These are phyloP conservation scores for Argyrosomus japonicus DNA, from an alignment of 2,113 vertebrate genomes.

Conservation along the genomic window DNA sequence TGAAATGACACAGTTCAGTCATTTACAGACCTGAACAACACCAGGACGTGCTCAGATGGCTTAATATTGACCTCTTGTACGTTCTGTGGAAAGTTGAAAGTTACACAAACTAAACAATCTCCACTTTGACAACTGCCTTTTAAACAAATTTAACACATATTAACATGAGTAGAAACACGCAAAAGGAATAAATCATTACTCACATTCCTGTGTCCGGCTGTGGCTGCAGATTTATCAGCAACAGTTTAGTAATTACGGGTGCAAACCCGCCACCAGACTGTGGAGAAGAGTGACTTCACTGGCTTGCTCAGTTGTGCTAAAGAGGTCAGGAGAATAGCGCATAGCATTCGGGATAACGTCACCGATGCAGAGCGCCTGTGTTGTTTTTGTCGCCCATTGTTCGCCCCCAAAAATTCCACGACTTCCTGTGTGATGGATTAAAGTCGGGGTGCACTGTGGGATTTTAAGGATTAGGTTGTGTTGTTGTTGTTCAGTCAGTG, in stretches of 20 bases:
- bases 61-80: not conserved
- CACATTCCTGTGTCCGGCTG: constrained; percentile 42
- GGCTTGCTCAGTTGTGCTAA: not conserved
- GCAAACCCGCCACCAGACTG: not conserved
- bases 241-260: not conserved
- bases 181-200: constrained; percentile 39
- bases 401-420: constrained; percentile 55
- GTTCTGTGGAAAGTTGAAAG: not conserved
- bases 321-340: constrained; percentile 34
- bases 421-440: constrained; percentile 65
- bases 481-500: constrained; percentile 14
- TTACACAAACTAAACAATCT: not conserved
- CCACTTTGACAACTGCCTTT: not conserved
- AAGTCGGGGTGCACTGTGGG: constrained; percentile 43
- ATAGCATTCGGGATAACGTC: constrained; percentile 28
- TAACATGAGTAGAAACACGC: not conserved
- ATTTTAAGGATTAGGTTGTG: constrained; percentile 56
- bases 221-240: not conserved
- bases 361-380: constrained; percentile 49
- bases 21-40: not conserved
- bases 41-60: not conserved
- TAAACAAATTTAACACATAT: not conserved
- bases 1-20: not conserved
- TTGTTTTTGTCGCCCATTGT: constrained; percentile 75
- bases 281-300: not conserved